Evolutionary conservation across 2,888 invertebrate genomes (phyloP), one percentile per base, ranked within the genome.

Genomic region (Dasypogon diadema): DNA sequence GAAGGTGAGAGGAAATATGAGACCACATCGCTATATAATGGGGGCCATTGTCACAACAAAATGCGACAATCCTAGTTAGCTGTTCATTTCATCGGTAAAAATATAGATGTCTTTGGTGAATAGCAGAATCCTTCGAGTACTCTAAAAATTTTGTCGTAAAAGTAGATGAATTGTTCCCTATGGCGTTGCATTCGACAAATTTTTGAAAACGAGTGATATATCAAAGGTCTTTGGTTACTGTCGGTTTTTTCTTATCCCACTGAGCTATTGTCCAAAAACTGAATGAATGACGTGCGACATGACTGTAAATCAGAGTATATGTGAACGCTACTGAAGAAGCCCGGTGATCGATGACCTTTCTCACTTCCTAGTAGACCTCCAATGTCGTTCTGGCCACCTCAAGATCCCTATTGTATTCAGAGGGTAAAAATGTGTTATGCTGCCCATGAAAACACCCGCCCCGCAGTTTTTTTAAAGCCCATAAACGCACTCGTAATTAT

Each of bases 401-500:
- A 30, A 42, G 16, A 42, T 22, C 1, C n/a, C 6, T 24, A 30
- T n/a, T 34, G 26, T 2, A 14, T 58, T 58, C 30, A 30, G 14
- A 58, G 30, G 16, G 16, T 16, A 30, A 16, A 58, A 58, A 58
- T 16, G 58, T 18, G 55, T 30, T 30, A n/a, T n/a, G n/a, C 42
- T 21, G 10, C 12, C 34, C 63, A 63, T 8, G 12, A 8, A 18
- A 63, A 12, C 16, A 58, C 58, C 24, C 22, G 21, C 22, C 24
- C 48, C 46, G 26, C 12, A 22, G 48, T 65, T 65, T 63, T 18
- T 51, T 22, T 12, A 58, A 74, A 74, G 60, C 18, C 30, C 58
- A 56, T 74, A 74, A 74, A 58, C 26, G 74, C 12, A n/a, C 46
- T 46, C 26, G 37, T 58, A 74, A 74, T 74, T 60, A 60, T 60